A percentile compares a stretch with the other conserved stretches of the same genome.
Conservation (phyloP, 1,140 invertebrate genomes). For the Mactra quadrangularis region DNA sequence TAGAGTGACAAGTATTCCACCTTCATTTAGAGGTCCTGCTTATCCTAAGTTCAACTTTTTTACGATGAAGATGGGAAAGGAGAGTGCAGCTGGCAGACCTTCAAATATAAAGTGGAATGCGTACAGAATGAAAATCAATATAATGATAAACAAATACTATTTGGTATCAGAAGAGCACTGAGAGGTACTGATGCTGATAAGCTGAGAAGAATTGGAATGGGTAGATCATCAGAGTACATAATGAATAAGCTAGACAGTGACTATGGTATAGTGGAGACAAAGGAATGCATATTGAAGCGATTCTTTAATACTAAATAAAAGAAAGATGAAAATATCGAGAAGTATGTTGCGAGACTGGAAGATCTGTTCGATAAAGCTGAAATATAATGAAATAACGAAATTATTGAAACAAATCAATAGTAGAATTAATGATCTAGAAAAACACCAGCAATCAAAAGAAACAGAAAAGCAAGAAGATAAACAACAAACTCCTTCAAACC, state of each 20-base stretch:
- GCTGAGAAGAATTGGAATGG: neutral
- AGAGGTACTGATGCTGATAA: neutral
- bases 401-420: no score
- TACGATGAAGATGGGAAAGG: no score
- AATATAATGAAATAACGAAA: neutral
- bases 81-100: no score
- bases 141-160: neutral
- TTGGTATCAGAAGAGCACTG: slow-evolving; percentile 1
- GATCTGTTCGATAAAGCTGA: neutral
- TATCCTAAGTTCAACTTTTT: no score
- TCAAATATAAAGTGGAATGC: no score
- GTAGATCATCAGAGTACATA: neutral
- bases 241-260: slow-evolving; percentile 1
- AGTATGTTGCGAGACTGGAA: neutral
- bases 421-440: neutral
- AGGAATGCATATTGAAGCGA: neutral
- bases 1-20: no score
- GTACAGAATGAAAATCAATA: neutral
- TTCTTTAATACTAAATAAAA: neutral
- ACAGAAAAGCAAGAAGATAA: neutral
- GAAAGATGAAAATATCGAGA: neutral
- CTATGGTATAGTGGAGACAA: neutral
- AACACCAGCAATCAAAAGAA: neutral
- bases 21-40: no score
- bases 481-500: neutral